A percentile compares a stretch with the other conserved stretches of the same genome.
phyloP scores from a whole-genome alignment of 2,888 invertebrate species.

The Hirtodrosophila trivittata region DNA sequence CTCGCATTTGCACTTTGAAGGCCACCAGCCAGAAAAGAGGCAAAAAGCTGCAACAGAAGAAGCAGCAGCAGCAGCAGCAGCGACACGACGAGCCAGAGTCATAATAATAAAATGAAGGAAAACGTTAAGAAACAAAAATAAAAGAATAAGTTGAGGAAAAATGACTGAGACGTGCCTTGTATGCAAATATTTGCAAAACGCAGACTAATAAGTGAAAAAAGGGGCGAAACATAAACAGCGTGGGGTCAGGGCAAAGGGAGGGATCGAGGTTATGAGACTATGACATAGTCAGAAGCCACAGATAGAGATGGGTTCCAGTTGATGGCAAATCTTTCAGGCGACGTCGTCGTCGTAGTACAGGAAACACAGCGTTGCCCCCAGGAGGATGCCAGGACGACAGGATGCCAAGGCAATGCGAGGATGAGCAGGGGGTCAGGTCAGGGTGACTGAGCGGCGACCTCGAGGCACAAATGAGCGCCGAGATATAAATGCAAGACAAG shows the following conservation, averaged over 20 bases:
- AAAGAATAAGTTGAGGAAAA: conserved; percentile 65
- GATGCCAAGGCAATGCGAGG: not conserved
- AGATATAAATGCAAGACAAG: conserved; percentile 24
- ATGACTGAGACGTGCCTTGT: conserved; percentile 77
- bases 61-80: conserved; percentile 19
- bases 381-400: conserved; percentile 12
- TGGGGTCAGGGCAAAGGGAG: conserved; percentile 17
- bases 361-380: conserved; percentile 31
- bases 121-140: conserved; percentile 47
- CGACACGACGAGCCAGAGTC: conserved; percentile 23
- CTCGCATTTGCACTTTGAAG: conserved; percentile 68
- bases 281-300: conserved; percentile 1
- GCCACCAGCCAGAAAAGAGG: too few species aligned
- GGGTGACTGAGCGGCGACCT: conserved; percentile 30
- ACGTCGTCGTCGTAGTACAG: conserved; percentile 23
- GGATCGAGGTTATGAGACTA: conserved; percentile 7
- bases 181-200: conserved; percentile 80
- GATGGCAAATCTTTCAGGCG: conserved; percentile 46
- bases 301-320: conserved; percentile 11
- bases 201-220: conserved; percentile 73
- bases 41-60: conserved; percentile 24
- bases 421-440: not conserved
- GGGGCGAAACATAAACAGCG: conserved; percentile 10
- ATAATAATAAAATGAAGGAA: conserved; percentile 63
- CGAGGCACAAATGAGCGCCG: conserved; percentile 44